These are phyloP conservation scores for Nycticryphes semicollaris DNA, from an alignment of 2,113 vertebrate genomes.

Conservation along the genomic window DNA sequence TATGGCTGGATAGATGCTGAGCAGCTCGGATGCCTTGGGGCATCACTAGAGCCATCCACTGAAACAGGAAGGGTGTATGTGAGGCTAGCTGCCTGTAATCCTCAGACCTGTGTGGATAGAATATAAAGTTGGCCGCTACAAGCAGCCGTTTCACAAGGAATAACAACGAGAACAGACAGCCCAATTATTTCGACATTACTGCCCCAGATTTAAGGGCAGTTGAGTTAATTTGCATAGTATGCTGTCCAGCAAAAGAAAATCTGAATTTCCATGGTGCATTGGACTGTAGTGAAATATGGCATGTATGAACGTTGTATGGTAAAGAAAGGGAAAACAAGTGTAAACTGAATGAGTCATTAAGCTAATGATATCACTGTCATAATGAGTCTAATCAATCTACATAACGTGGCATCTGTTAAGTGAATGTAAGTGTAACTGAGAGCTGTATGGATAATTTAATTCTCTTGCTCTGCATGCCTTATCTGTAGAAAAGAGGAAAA, in stretches of 20 bases:
- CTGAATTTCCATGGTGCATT: not conserved
- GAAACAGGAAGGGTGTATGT: not conserved
- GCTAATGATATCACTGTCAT: constrained; percentile 45
- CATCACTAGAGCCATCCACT: not conserved
- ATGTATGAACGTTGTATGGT: not conserved
- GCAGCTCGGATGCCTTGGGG: not conserved
- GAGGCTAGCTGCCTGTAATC: not conserved
- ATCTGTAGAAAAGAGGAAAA: not conserved
- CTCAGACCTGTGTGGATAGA: not conserved
- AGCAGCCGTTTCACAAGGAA: not conserved
- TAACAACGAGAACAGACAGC: not conserved
- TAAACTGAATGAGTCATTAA: constrained; percentile 15
- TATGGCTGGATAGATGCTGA: not conserved
- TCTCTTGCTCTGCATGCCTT: not conserved
- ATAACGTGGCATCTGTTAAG: not conserved
- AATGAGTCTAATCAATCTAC: constrained; percentile 25
- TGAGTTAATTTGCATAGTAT: not conserved
- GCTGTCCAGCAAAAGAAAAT: not conserved
- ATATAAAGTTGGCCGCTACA: not conserved
- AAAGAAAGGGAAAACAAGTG: not conserved
- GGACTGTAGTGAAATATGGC: not conserved
- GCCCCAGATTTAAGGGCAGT: not conserved
- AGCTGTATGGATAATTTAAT: not conserved
- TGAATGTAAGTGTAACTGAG: not conserved
- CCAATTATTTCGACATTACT: not conserved